A percentile compares a stretch with the other conserved stretches of the same genome.
Conservation (phyloP, 2,888 invertebrate species). For the Electrophaes corylata region DNA sequence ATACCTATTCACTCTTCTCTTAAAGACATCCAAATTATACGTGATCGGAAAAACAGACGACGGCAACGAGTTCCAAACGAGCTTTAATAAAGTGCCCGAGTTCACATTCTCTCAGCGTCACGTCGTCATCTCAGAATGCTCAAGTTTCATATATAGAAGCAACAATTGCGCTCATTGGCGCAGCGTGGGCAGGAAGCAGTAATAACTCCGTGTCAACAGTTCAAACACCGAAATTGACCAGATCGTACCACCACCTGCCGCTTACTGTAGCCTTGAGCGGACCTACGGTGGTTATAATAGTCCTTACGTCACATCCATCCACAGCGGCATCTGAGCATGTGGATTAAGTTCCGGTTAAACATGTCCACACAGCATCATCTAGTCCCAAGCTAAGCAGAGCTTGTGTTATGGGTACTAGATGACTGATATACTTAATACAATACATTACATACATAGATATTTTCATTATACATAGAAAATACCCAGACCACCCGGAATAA, state of each 20-base stretch:
- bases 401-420: no score
- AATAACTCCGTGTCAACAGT: conserved; percentile 62
- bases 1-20: no score
- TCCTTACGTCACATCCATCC: conserved; percentile 28
- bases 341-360: no score
- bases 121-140: conserved; percentile 20
- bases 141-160: conserved; percentile 49
- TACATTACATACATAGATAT: no score
- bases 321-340: conserved; percentile 35
- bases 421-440: no score
- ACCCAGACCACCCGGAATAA: no score
- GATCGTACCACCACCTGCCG: conserved; percentile 53
- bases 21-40: no score
- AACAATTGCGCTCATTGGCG: conserved; percentile 47
- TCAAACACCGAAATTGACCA: conserved; percentile 54
- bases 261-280: conserved; percentile 26
- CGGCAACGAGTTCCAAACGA: no score
- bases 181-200: conserved; percentile 55
- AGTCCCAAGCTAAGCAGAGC: no score
- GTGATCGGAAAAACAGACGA: no score
- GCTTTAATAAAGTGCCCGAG: neutral
- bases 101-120: neutral
- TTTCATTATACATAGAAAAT: no score
- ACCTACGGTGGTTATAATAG: conserved; percentile 34
- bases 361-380: no score